These are phyloP conservation scores for Lasius platythorax DNA, from an alignment of 2,888 invertebrate species.

Conservation along the genomic window DNA sequence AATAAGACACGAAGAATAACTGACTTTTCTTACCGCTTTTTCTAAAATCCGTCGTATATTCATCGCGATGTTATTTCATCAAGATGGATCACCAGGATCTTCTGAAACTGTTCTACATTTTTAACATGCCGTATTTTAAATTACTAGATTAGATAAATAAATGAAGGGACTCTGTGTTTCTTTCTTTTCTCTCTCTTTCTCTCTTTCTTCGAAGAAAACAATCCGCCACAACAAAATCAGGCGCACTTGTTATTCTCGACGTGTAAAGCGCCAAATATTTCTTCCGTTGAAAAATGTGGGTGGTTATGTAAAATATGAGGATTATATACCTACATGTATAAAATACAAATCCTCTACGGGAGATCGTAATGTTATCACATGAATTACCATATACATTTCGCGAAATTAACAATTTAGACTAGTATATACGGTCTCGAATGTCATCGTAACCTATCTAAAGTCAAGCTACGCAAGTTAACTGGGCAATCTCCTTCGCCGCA, in stretches of 20 bases:
- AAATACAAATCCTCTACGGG: not conserved
- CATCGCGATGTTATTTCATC: not conserved
- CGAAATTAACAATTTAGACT: conserved; percentile 70
- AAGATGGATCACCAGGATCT: not conserved
- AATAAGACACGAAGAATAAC: conserved; percentile 32
- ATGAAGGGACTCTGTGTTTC: not conserved
- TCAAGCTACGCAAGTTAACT: conserved; percentile 74
- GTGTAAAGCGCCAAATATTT: not conserved
- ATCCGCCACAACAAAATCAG: conserved; percentile 3
- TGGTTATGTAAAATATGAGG: conserved; percentile 32
- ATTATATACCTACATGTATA: not conserved
- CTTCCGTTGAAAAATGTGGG: conserved; percentile 30
- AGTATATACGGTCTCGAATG: conserved; percentile 48
- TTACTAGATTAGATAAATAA: conserved; percentile 19
- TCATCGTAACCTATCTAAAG: conserved; percentile 74
- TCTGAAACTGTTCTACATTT: conserved; percentile 11
- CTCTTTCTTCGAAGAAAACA: not conserved
- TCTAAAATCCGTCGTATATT: conserved; percentile 8
- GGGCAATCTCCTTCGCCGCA: conserved; percentile 77
- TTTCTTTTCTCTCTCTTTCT: not conserved
- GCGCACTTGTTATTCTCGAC: conserved; percentile 30
- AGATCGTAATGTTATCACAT: not conserved
- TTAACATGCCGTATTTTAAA: not conserved
- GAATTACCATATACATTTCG: conserved; percentile 16
- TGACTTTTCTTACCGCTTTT: conserved; percentile 47